phyloP scores from a whole-genome alignment of 2,797 vertebrate genomes.

The Cyclopterus lumpus region DNA sequence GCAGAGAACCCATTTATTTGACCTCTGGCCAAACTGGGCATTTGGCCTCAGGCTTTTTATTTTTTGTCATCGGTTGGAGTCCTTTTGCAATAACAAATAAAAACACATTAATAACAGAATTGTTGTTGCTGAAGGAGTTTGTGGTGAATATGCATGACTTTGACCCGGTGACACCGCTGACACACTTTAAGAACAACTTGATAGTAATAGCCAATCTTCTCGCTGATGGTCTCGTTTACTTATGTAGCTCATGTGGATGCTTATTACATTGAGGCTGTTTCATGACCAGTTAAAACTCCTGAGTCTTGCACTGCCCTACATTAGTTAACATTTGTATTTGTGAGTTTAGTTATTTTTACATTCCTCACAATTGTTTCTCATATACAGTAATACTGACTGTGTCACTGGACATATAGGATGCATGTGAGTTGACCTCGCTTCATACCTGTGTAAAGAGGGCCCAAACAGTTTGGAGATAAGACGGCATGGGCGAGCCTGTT shows the following conservation, averaged over 20 bases:
- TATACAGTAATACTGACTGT: not conserved
- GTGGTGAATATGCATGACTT: too few relatives aligned
- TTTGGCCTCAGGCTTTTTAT: not conserved
- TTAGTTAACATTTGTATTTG: not conserved
- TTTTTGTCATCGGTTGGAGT: not conserved
- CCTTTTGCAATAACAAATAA: not conserved
- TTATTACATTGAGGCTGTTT: not conserved
- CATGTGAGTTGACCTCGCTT: slow-evolving; percentile 12
- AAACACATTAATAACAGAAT: not conserved
- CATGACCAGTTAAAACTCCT: not conserved
- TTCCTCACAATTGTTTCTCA: not conserved
- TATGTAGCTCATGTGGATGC: not conserved
- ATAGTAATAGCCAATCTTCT: not conserved
- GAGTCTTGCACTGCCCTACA: not conserved
- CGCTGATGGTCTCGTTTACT: not conserved
- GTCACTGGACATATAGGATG: not conserved
- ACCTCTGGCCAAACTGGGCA: slow-evolving; percentile 29
- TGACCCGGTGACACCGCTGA: not conserved
- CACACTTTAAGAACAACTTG: not conserved
- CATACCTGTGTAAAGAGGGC: not conserved
- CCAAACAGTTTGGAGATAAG: slow-evolving; percentile 12
- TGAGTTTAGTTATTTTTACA: not conserved
- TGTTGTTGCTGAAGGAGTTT: not conserved
- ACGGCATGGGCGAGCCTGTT: slow-evolving; percentile 18
- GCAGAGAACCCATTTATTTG: slow-evolving; percentile 46